Base-by-base conservation (phyloP, 1,140 invertebrate species). In the Drosophila sucinea region DNA sequence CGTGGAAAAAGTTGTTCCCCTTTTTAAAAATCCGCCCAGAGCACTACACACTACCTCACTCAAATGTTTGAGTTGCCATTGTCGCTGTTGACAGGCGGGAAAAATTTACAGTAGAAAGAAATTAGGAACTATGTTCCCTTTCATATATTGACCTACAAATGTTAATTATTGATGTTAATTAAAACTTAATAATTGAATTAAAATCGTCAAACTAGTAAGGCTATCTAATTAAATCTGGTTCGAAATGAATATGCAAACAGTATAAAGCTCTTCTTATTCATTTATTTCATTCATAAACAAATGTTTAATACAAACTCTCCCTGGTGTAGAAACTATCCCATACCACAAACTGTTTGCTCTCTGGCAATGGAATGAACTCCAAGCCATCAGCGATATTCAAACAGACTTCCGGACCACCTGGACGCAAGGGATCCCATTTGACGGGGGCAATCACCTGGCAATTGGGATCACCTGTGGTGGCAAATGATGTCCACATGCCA, bases 401-500 rank as follows among this genome's bases (percentile, higher is more conserved):
- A 62, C 92, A 92, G 5, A 91, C 44, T 1, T 92, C 78, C 1
- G 58, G 35, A 0, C 71, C 79, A 4, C 76, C 79, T 3, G 84
- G 72, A 8, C 77, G 63, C 41, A 91, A 10, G 0, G 90, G 57
- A 7, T 91, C 79, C 90, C 90, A 91, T n/a, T 78, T 67, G 11
- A 70, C 40, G 0, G 81, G 72, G 3, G 70, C 71, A 0, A 84
- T 77, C 0, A 55, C 29, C 3, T 72, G 38, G 8, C 76, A 90
- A 32, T 91, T 92, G 32, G 91, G 90, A 73, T 91, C 65, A 7
- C 92, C 92, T 1, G 73, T 92, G 54, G 69, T 73, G 1, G 92
- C 92, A 63, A 93, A 93, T 0, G 91, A 70, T 0, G 90, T 92
- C 92, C 92, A 93, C 78, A 94, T 90, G 85, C 90, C 79, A 8